Evolutionary conservation across 2,888 invertebrate species (phyloP).

Genomic region (Papilio elwesi): DNA sequence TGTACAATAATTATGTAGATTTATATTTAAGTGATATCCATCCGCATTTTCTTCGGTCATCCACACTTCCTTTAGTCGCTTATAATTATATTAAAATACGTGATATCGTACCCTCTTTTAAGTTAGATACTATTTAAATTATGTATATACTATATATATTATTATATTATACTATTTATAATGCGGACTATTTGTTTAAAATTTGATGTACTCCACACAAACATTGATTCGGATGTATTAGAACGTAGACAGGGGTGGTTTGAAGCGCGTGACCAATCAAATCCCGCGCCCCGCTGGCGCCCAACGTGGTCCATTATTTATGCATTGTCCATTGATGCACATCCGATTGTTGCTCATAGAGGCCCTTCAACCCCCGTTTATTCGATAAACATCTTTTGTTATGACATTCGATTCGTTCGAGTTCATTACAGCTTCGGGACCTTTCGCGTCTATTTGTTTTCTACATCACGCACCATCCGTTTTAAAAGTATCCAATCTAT

Average conservation of each 20-base stretch:
- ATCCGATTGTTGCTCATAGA: slow-evolving; percentile 45
- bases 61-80: neutral
- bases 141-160: no score
- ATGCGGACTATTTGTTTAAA: slow-evolving; percentile 12
- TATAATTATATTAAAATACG: neutral
- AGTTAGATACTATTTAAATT: no score
- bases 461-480: no score
- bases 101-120: neutral
- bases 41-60: neutral
- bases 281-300: slow-evolving; percentile 52
- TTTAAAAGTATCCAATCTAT: no score
- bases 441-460: neutral
- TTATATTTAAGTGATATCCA: neutral
- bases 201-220: slow-evolving; percentile 54
- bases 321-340: slow-evolving; percentile 52
- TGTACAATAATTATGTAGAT: neutral
- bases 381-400: slow-evolving; percentile 49
- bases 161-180: no score
- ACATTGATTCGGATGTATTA: slow-evolving; percentile 58
- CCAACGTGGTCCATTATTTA: slow-evolving; percentile 53
- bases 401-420: slow-evolving; percentile 25
- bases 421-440: slow-evolving; percentile 17
- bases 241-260: slow-evolving; percentile 50
- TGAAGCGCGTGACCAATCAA: slow-evolving; percentile 48
- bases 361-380: slow-evolving; percentile 49